Evolutionary conservation across 2,797 vertebrate species (phyloP).

Genomic region (Emys orbicularis): DNA sequence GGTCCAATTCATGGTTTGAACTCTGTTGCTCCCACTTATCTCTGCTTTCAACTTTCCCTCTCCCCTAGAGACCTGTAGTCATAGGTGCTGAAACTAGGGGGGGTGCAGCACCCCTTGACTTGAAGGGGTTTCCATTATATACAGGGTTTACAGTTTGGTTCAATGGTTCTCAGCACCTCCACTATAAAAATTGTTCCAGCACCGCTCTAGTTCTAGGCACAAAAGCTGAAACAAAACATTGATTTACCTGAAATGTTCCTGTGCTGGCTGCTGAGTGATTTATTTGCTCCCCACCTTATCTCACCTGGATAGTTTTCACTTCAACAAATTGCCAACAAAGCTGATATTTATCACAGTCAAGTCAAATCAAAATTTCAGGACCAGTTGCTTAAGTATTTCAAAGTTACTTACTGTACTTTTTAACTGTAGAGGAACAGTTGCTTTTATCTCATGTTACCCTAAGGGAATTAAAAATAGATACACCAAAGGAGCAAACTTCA

Average conservation of each 20-base stretch:
- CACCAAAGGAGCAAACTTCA: not conserved
- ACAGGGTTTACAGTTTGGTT: too few species aligned
- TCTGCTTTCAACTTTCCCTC: not conserved
- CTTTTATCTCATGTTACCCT: not conserved
- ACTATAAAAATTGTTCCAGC: too few species aligned
- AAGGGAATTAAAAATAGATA: not conserved
- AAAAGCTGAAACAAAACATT: too few species aligned
- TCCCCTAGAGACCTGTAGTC: not conserved
- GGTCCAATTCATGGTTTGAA: not conserved
- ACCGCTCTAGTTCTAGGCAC: not conserved
- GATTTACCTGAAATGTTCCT: not conserved
- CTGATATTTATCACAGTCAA: slow-evolving; percentile 14
- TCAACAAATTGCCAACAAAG: not conserved
- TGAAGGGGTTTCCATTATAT: too few species aligned
- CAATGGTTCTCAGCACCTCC: too few species aligned
- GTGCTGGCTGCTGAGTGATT: not conserved
- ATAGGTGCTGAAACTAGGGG: too few species aligned
- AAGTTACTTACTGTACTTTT: slow-evolving; percentile 28
- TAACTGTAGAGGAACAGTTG: not conserved
- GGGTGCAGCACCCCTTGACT: too few species aligned
- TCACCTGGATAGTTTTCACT: not conserved
- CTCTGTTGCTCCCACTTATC: not conserved
- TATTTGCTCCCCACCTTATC: not conserved
- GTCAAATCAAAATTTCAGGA: not conserved
- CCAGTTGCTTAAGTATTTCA: slow-evolving; percentile 29